Percentiles rank a stretch among this genome's conserved stretches.
Evolutionary conservation across 2,797 vertebrate genomes (phyloP).

Genomic region (Chiloscyllium punctatum): DNA sequence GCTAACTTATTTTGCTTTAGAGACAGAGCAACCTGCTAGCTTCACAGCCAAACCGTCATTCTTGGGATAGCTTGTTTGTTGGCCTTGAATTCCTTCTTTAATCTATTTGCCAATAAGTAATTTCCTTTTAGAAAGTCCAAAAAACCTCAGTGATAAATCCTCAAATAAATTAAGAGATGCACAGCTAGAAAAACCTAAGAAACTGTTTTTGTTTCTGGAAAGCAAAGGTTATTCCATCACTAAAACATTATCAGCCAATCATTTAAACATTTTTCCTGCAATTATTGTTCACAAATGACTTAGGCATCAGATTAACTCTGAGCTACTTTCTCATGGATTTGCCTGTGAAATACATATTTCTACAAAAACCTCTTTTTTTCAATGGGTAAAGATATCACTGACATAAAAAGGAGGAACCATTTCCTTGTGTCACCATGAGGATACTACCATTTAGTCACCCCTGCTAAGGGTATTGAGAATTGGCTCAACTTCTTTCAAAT

Average conservation of each 20-base stretch:
- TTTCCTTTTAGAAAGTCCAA: background rate
- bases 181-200: background rate
- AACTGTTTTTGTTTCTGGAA: background rate
- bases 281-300: background rate
- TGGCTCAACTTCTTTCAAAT: slow-evolving; percentile 1
- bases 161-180: background rate
- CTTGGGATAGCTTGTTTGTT: background rate
- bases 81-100: background rate
- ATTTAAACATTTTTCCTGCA: background rate
- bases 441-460: background rate
- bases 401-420: background rate
- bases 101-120: background rate
- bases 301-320: background rate
- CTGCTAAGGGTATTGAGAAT: background rate
- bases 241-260: background rate
- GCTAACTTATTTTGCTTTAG: background rate
- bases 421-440: background rate
- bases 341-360: background rate
- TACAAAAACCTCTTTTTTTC: background rate
- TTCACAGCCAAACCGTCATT: background rate
- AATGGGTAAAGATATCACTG: background rate
- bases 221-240: background rate
- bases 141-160: background rate
- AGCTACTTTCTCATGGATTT: background rate
- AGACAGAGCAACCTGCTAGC: background rate